Evolutionary conservation across 2,797 vertebrate genomes (phyloP), one percentile per base, ranked within the genome.

Genomic region (Dendrocincla fuliginosa): DNA sequence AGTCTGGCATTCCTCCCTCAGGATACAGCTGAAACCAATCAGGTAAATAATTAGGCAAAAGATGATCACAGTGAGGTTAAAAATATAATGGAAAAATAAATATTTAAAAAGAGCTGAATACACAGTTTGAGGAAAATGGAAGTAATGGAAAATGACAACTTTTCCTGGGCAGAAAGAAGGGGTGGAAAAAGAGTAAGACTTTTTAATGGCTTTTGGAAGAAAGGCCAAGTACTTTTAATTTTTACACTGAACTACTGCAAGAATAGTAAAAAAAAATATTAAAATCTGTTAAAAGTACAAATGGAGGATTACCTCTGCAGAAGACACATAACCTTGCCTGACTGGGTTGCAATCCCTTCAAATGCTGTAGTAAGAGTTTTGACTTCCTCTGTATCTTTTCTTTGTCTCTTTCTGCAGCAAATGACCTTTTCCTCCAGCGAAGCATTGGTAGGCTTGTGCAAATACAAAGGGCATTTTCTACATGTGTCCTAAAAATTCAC

Each of bases 61-160:
- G 49, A 88, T 92, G 83, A 96, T 95, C 75, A 89, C 28, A 59
- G 57, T 1, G 16, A 94, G 64, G 90, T 93, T 94, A 93, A 94
- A 97, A 96, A 95, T 93, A 94, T 93, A 95, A 94, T 89, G 77
- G 70, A 47, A 88, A 95, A 95, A 94, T 82, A 44, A 95, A 84
- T 95, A 95, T 96, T 91, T 96, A 39, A 96, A 76, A 96, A 86
- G 83, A 91, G 89, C 82, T 93, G 91, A 93, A 93, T 68, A 89
- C 56, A 96, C 47, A 86, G 63, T 92, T 90, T 94, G 55, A 47
- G 73, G 79, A 73, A 96, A 87, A 78, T 53, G 32, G 44, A 84
- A 86, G 37, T 47, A 46, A 86, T 86, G 30, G 67, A 79, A 95
- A 88, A 92, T 82, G 89, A 89, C 87, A 94, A 7, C n/a, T 70